Evolutionary conservation across 2,113 vertebrate genomes (phyloP), one percentile per base, ranked within the genome.

Genomic region (Channa maculata): DNA sequence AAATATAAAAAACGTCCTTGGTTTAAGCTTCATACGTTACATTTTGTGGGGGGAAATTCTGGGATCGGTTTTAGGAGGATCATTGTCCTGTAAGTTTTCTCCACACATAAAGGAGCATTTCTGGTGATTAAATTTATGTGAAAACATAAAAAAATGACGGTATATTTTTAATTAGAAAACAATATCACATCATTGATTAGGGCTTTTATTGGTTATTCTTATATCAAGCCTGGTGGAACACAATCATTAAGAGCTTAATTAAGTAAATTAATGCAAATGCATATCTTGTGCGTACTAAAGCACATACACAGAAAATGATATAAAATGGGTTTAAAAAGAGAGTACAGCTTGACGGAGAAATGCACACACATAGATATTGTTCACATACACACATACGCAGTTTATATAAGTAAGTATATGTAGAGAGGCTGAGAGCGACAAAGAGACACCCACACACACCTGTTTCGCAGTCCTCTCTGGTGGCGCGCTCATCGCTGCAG

Each of bases 391-490:
- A 11, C 4, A 58, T n/a, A 33, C 10, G 24, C 4, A 37, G 12
- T 3, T 11, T 0, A 43, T 43, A 49, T 2, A 14, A 9, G n/a
- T n/a, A n/a, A 38, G 39, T 39, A 13, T 15, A n/a, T 14, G 41
- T 14, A 15, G 2, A 24, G 24, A 24, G 24, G 1, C 2, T 2
- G 8, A 60, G 14, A 58, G 54, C 38, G 3, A 58, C 51, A 53
- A 7, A 41, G 39, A 41, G 4, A 41, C 39, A 5, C 39, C 24
- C 24, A 52, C 34, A 41, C 89, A 37, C 81, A 94, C 94, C 93
- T 95, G 94, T 77, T 94, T 95, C n/a, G 94, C 85, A 3, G 84
- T 89, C 79, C 85, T 93, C 85, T 90, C 86, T 2, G 24, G 77
- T 43, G 82, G 64, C 37, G 3, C 66, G n/a, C 81, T 94, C 89